Percentiles rank a stretch among this genome's conserved stretches.
These are phyloP conservation scores for Mesocentrotus franciscanus DNA, from an alignment of 53 echinoderm and acorn worm species.

Conservation along the genomic window DNA sequence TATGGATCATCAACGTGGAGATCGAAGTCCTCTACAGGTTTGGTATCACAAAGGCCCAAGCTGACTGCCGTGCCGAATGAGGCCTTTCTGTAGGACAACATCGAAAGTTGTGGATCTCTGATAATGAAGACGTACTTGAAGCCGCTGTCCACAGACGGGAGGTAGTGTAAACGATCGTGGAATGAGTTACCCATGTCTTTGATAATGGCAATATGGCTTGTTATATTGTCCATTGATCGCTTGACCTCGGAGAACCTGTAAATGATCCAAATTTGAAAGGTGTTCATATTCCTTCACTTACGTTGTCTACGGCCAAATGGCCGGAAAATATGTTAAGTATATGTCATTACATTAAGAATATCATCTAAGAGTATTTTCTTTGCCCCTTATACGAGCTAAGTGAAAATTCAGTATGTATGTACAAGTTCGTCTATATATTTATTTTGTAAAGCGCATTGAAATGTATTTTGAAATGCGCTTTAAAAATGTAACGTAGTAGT, in stretches of 20 bases:
- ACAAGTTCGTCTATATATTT: too few relatives aligned
- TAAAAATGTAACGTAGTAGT: too few relatives aligned
- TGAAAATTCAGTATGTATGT: too few relatives aligned
- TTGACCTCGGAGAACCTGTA: neutral
- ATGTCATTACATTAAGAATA: too few relatives aligned
- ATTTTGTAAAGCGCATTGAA: too few relatives aligned
- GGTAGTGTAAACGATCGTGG: neutral
- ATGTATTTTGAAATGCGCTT: too few relatives aligned
- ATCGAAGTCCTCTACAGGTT: neutral
- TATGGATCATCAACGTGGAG: conserved; percentile 5
- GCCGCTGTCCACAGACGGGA: neutral
- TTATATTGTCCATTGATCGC: neutral
- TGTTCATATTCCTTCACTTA: too few relatives aligned
- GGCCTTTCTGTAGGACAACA: neutral
- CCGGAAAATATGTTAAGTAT: too few relatives aligned
- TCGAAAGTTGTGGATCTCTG: conserved; percentile 8
- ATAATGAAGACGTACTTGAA: conserved; percentile 43
- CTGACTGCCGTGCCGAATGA: neutral
- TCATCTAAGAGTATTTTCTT: too few relatives aligned
- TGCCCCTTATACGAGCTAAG: too few relatives aligned
- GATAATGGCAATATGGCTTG: neutral
- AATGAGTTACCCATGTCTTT: conserved; percentile 22
- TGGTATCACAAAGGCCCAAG: neutral
- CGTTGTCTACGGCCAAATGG: too few relatives aligned
- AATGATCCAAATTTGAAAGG: too few relatives aligned